These are phyloP conservation scores for Amiota communis DNA, from an alignment of 2,888 invertebrate genomes.

Conservation along the genomic window DNA sequence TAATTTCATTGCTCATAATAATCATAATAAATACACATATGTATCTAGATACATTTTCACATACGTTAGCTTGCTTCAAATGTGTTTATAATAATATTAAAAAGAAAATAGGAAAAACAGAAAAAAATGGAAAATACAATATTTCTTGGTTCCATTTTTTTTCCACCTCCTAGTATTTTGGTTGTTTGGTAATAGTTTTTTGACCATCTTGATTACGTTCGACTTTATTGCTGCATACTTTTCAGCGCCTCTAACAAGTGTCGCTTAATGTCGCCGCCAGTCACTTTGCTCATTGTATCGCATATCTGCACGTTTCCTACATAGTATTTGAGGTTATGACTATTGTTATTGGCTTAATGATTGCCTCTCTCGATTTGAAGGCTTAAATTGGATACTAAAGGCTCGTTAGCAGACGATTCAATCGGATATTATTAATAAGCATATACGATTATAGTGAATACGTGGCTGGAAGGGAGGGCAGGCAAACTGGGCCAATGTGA, in stretches of 20 bases:
- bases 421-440: constrained; percentile 15
- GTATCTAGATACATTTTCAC: constrained; percentile 7
- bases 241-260: constrained; percentile 17
- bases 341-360: constrained; percentile 53
- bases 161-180: constrained; percentile 33
- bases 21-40: constrained; percentile 4
- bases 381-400: constrained; percentile 11
- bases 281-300: neutral
- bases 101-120: too few species aligned
- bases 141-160: constrained; percentile 10
- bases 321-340: constrained; percentile 25
- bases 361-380: constrained; percentile 43
- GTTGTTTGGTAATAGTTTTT: constrained; percentile 13
- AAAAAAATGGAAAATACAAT: constrained; percentile 36
- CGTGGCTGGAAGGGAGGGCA: neutral
- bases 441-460: neutral
- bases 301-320: constrained; percentile 25
- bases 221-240: neutral
- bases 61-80: constrained; percentile 35
- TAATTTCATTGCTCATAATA: constrained; percentile 28
- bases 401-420: constrained; percentile 24
- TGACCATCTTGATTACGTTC: constrained; percentile 20
- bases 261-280: constrained; percentile 12
- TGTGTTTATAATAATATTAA: constrained; percentile 60
- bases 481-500: neutral